Percentiles rank a stretch among this genome's conserved stretches.
These are phyloP conservation scores for Mionectes macconnelli DNA, from an alignment of 2,113 vertebrate genomes.

Conservation along the genomic window DNA sequence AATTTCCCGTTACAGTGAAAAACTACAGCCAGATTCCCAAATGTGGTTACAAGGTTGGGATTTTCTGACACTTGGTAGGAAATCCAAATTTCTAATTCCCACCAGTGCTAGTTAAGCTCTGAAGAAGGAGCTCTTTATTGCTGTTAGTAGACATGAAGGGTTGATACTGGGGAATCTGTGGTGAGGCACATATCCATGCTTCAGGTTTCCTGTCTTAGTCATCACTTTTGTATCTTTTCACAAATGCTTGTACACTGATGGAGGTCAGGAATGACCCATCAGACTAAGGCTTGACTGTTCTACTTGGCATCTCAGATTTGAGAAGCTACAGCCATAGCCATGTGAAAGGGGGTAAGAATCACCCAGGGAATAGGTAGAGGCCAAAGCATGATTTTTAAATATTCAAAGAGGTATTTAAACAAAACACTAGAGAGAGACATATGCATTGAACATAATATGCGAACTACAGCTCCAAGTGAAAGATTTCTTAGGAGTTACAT, in stretches of 20 bases:
- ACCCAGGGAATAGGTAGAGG: background rate
- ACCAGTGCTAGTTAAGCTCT: background rate
- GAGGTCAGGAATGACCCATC: background rate
- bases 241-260: background rate
- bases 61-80: background rate
- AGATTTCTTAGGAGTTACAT: background rate
- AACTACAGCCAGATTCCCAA: background rate
- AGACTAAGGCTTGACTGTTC: background rate
- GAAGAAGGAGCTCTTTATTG: background rate
- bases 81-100: background rate
- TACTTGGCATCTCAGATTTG: background rate
- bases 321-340: background rate
- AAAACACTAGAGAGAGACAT: background rate
- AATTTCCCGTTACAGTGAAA: background rate
- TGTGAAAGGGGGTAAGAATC: background rate
- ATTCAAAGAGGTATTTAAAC: background rate
- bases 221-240: background rate
- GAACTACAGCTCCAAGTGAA: background rate
- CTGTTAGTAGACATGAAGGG: background rate
- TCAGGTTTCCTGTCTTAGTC: background rate
- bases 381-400: background rate
- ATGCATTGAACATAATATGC: background rate
- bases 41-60: fast-evolving
- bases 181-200: background rate
- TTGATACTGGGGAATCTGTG: background rate